Conservation (phyloP, 2,113 vertebrate genomes). For the Hymenochirus boettgeri region DNA sequence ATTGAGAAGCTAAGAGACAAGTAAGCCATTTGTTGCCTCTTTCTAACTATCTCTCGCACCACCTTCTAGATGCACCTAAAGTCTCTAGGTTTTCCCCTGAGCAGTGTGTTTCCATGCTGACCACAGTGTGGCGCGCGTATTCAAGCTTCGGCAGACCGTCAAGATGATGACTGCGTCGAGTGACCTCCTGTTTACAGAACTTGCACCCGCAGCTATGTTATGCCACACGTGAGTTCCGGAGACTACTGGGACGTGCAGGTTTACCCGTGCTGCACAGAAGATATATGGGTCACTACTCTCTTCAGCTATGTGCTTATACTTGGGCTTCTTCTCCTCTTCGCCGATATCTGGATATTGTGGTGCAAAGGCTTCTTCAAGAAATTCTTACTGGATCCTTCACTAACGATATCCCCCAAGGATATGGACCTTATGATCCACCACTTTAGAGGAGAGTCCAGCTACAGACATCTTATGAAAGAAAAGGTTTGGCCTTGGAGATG, state of each 20-base stretch:
- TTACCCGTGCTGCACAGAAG: slow-evolving; percentile 58
- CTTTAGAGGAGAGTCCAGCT: slow-evolving; percentile 54
- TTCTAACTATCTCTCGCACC: slow-evolving; percentile 69
- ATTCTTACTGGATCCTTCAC: slow-evolving; percentile 45
- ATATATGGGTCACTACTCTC: slow-evolving; percentile 63
- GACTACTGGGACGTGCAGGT: slow-evolving; percentile 59
- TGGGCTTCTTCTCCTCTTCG: slow-evolving; percentile 84
- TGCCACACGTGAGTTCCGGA: slow-evolving; percentile 60
- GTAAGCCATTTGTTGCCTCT: slow-evolving; percentile 59
- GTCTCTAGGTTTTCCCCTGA: neutral
- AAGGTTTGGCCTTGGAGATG: slow-evolving; percentile 56
- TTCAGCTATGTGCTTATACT: slow-evolving; percentile 71
- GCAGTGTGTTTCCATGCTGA: slow-evolving; percentile 49
- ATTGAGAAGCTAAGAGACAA: slow-evolving; percentile 52
- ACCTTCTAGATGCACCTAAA: slow-evolving; percentile 39
- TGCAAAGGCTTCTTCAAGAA: slow-evolving; percentile 74
- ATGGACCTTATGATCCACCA: slow-evolving; percentile 66
- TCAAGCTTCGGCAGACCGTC: slow-evolving; percentile 44
- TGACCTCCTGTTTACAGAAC: slow-evolving; percentile 77
- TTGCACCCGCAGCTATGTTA: slow-evolving; percentile 74
- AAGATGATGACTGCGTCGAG: slow-evolving; percentile 62
- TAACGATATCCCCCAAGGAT: slow-evolving; percentile 50
- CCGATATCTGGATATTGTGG: slow-evolving; percentile 74
- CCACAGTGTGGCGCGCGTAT: slow-evolving; percentile 57
- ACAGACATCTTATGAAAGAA: slow-evolving; percentile 57